Percentiles rank a stretch among this genome's conserved stretches.
Conservation (phyloP, 2,797 vertebrate species). For the Acipenser transmontanus region DNA sequence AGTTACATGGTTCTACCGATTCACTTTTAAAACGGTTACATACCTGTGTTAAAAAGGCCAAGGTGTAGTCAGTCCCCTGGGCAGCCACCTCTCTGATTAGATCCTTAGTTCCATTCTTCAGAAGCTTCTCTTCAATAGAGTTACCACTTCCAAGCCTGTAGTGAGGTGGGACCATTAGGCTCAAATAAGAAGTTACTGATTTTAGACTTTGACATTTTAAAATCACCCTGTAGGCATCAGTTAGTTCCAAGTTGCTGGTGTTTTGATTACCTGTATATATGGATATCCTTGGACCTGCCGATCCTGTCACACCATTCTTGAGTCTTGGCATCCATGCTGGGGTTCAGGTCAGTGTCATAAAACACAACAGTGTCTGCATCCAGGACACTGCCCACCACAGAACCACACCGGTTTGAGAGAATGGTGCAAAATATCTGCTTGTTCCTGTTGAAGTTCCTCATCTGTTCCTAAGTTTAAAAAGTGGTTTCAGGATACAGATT, state of each 20-base stretch:
- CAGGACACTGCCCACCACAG: slow-evolving; percentile 75
- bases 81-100: slow-evolving; percentile 90
- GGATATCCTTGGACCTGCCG: slow-evolving; percentile 86
- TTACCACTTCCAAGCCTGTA: slow-evolving; percentile 83
- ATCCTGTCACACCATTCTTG: slow-evolving; percentile 92
- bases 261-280: slow-evolving; percentile 79
- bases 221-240: neutral
- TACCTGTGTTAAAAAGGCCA: slow-evolving; percentile 91
- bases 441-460: slow-evolving; percentile 83
- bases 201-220: slow-evolving; percentile 7
- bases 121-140: slow-evolving; percentile 87
- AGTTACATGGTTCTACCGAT: no score
- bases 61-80: slow-evolving; percentile 85
- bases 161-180: slow-evolving; percentile 4
- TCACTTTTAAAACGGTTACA: neutral
- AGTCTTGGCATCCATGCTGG: slow-evolving; percentile 85
- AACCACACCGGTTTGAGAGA: slow-evolving; percentile 83
- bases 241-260: neutral
- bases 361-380: slow-evolving; percentile 88
- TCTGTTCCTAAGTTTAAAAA: slow-evolving; percentile 60
- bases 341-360: slow-evolving; percentile 88
- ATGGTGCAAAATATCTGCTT: slow-evolving; percentile 83
- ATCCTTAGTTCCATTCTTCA: slow-evolving; percentile 91
- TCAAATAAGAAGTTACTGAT: neutral
- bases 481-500: no score